phyloP scores from a whole-genome alignment of 2,797 vertebrate genomes.

The Rhabdomys pumilio region DNA sequence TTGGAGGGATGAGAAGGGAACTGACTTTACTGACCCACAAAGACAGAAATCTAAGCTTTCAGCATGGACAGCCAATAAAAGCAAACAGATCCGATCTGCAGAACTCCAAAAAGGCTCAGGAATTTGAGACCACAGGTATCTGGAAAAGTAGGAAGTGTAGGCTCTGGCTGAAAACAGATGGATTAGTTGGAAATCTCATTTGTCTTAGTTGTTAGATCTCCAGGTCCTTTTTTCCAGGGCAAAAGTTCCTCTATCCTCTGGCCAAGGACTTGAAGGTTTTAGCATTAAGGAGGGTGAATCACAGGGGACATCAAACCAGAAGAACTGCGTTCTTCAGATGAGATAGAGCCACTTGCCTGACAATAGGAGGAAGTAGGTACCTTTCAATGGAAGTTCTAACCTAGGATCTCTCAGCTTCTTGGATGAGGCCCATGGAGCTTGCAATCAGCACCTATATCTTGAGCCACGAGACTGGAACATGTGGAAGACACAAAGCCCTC shows the following conservation, averaged over 20 bases:
- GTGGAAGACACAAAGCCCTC: neutral
- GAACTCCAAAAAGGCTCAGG: constrained; percentile 35
- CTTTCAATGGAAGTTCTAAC: neutral
- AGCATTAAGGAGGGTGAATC: neutral
- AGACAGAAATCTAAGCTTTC: constrained; percentile 8
- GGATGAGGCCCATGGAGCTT: neutral
- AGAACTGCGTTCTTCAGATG: neutral
- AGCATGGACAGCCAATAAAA: neutral
- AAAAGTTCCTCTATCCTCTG: neutral
- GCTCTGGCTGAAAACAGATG: neutral
- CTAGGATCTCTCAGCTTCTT: neutral
- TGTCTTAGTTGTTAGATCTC: neutral
- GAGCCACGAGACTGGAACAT: neutral
- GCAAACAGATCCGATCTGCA: neutral
- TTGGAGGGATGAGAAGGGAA: constrained; percentile 35
- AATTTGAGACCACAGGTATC: constrained; percentile 25
- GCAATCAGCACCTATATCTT: neutral
- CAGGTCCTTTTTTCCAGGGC: neutral
- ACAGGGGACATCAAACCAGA: neutral
- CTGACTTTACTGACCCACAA: constrained; percentile 40
- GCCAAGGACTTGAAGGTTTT: constrained; percentile 9
- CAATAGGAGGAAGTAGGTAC: neutral
- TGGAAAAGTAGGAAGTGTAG: neutral
- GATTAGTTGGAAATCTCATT: neutral
- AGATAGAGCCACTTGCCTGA: neutral